Percentiles rank a stretch among this genome's conserved stretches.
phyloP scores from a whole-genome alignment of 2,888 invertebrate genomes.

The Orchesella flavescens region DNA sequence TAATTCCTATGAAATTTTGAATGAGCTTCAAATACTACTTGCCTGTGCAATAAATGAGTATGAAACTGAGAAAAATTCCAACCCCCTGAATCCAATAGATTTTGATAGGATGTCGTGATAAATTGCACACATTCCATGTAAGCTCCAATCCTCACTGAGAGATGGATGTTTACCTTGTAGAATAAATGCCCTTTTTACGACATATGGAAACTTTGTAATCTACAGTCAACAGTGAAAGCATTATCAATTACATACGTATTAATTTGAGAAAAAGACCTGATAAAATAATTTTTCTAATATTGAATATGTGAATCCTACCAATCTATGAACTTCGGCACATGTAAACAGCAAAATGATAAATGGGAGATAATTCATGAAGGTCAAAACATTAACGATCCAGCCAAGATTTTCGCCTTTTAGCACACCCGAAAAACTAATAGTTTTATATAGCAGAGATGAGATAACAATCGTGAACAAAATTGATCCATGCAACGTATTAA shows the following conservation, averaged over 20 bases:
- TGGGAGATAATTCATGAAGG: constrained; percentile 7
- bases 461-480: constrained; percentile 1
- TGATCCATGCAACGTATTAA: constrained; percentile 5
- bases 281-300: too few relatives aligned
- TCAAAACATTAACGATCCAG: background rate
- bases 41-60: constrained; percentile 15
- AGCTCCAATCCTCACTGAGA: background rate
- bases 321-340: constrained; percentile 2
- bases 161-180: background rate
- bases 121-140: background rate
- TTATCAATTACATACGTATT: background rate
- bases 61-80: constrained; percentile 5
- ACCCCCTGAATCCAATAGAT: constrained; percentile 9
- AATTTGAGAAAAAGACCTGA: too few relatives aligned
- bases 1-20: too few relatives aligned
- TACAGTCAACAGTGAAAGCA: background rate
- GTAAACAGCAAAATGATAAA: background rate
- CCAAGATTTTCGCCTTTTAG: constrained; percentile 7
- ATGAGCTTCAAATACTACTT: too few relatives aligned
- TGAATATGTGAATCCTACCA: constrained; percentile 17
- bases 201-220: background rate
- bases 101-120: constrained; percentile 16
- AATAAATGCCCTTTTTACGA: background rate
- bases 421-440: constrained; percentile 11
- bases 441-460: constrained; percentile 1